Evolutionary conservation across 2,888 invertebrate species (phyloP).

Genomic region (Apodemia hepburni): DNA sequence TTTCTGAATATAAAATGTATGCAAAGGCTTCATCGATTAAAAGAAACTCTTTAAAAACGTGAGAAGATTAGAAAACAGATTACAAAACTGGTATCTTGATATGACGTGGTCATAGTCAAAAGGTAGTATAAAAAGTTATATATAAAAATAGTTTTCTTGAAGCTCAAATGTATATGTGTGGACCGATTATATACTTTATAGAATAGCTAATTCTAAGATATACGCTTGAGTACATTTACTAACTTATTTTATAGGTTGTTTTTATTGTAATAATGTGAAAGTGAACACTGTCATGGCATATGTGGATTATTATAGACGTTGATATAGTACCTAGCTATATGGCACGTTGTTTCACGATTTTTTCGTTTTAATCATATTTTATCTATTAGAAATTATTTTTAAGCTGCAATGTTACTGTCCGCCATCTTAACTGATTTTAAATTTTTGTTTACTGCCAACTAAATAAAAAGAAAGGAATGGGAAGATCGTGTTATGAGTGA

Average conservation of each 20-base stretch:
- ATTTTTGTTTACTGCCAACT: too few relatives aligned
- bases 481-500: too few relatives aligned
- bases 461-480: too few relatives aligned
- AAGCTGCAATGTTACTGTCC: too few relatives aligned
- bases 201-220: neutral
- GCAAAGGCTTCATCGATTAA: conserved; percentile 46
- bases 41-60: conserved; percentile 42
- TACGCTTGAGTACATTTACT: conserved; percentile 7
- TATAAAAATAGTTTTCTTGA: conserved; percentile 74
- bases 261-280: conserved; percentile 16
- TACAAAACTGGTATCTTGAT: conserved; percentile 63
- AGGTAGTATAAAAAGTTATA: conserved; percentile 60
- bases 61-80: conserved; percentile 35
- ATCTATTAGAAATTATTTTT: too few relatives aligned
- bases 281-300: conserved; percentile 55
- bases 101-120: conserved; percentile 52
- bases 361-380: conserved; percentile 21
- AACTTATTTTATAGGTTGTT: neutral
- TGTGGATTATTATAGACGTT: conserved; percentile 37
- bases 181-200: conserved; percentile 47
- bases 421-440: too few relatives aligned
- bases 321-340: neutral
- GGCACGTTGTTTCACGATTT: neutral
- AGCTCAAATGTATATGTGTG: conserved; percentile 70
- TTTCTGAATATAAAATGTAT: conserved; percentile 33